Evolutionary conservation across 1,140 invertebrate species (phyloP).

Genomic region (Leucophenga varia): DNA sequence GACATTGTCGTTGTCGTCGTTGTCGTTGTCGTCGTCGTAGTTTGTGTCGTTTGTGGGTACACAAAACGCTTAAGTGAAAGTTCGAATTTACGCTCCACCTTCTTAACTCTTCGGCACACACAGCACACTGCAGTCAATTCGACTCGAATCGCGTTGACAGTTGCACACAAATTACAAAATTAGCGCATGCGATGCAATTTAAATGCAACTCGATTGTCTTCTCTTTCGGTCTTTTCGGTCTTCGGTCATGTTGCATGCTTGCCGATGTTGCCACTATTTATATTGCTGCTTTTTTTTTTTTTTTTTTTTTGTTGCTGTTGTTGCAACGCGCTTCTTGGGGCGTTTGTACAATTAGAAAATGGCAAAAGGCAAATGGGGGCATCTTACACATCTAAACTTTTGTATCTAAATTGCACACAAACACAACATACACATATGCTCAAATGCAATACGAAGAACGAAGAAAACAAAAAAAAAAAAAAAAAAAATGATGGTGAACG

Average conservation of each 20-base stretch:
- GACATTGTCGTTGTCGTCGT: constrained; percentile 14
- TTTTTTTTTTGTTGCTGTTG: constrained; percentile 22
- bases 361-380: constrained; percentile 31
- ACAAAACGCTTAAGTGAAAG: constrained; percentile 1
- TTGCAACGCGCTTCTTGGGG: constrained; percentile 27
- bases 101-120: no score
- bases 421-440: no score
- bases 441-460: no score
- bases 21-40: neutral
- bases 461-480: no score
- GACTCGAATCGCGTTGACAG: constrained; percentile 24
- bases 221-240: no score
- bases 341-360: constrained; percentile 36
- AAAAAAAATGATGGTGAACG: no score
- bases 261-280: no score
- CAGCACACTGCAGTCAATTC: neutral
- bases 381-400: no score
- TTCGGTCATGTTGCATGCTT: no score
- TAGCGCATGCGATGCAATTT: constrained; percentile 19
- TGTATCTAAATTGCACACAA: no score
- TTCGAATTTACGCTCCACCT: neutral
- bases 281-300: no score
- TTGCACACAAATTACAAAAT: constrained; percentile 41
- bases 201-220: constrained; percentile 25
- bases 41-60: no score